Base-by-base conservation (phyloP, 2,113 vertebrate species). In the Petrocephalus microphthalmus region DNA sequence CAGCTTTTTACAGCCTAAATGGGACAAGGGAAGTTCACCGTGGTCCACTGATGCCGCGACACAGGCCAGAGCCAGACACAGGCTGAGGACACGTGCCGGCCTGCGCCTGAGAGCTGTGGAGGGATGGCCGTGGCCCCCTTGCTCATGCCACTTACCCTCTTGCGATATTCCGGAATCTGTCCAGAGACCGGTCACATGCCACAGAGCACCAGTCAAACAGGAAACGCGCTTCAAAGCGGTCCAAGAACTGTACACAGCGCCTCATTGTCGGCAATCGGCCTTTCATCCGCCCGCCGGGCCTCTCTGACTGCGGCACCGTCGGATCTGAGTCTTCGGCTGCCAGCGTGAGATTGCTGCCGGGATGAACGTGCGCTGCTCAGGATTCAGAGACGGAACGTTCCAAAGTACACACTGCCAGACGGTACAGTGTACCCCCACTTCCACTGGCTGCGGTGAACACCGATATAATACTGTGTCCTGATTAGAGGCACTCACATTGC, bases 191-290 rank as follows among this genome's bases (percentile, higher is more conserved):
- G 22, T 83, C 45, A 83, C 81, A 83, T 49, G 71, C 71, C 71
- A 78, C 17, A 13, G 33, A 78, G 71, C 33, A 42, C 89, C 88
- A 78, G 89, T 85, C 86, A 90, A 91, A 90, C 88, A 92, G 92
- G 91, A 92, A 90, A 87, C 86, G 3, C 42, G 85, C 47, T 67
- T 88, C 60, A 52, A 87, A 85, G 33, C 82, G 52, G 67, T 91
- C 91, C 92, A 90, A 86, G 71, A 86, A 89, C 84, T 13, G 56
- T 67, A 90, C 87, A 92, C 87, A 92, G 91, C 71, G 84, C 47
- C 83, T 86, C 81, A 92, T 92, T 92, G 91, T 92, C 87, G 33
- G 13, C 71, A 29, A 71, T 56, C 89, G 89, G 71, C 88, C 54
- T 85, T 87, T 87, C 89, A 88, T 91, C 87, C 11, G 60, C 87